phyloP scores from a whole-genome alignment of 1,140 invertebrate genomes.

The Nebria ingens region DNA sequence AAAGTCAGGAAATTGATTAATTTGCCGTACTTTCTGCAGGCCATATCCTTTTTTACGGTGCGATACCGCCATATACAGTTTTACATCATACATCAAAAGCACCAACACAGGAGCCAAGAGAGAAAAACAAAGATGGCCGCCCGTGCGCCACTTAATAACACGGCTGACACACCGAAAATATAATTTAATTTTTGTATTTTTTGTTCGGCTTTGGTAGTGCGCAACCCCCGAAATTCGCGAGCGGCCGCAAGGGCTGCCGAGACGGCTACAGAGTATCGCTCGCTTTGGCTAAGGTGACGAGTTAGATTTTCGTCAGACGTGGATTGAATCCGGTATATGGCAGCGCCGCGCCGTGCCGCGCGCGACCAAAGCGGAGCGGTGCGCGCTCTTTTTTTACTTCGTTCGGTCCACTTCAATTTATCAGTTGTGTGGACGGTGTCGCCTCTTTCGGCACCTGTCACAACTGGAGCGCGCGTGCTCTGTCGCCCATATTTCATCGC shows the following conservation, averaged over 20 bases:
- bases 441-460: conserved; percentile 29
- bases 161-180: conserved; percentile 22
- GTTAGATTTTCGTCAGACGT: conserved; percentile 27
- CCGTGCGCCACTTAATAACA: conserved; percentile 19
- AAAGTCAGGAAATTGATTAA: conserved; percentile 6
- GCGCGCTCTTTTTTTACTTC: conserved; percentile 19
- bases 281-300: conserved; percentile 21
- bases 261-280: conserved; percentile 13
- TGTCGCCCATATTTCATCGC: conserved; percentile 20
- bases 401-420: conserved; percentile 28
- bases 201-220: conserved; percentile 6
- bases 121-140: conserved; percentile 23
- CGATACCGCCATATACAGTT: conserved; percentile 18
- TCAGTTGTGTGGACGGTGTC: conserved; percentile 24
- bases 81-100: conserved; percentile 23
- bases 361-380: too few species aligned
- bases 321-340: conserved; percentile 25
- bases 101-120: conserved; percentile 13
- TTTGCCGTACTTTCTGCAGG: conserved; percentile 4
- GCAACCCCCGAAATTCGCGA: too few species aligned
- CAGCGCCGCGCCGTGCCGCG: too few species aligned
- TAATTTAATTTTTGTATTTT: conserved; percentile 23
- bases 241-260: background rate
- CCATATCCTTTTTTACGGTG: conserved; percentile 6
- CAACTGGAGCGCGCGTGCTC: conserved; percentile 16